Evolutionary conservation across 2,113 vertebrate species (phyloP), one percentile per base, ranked within the genome.

Genomic region (Scatophagus argus): DNA sequence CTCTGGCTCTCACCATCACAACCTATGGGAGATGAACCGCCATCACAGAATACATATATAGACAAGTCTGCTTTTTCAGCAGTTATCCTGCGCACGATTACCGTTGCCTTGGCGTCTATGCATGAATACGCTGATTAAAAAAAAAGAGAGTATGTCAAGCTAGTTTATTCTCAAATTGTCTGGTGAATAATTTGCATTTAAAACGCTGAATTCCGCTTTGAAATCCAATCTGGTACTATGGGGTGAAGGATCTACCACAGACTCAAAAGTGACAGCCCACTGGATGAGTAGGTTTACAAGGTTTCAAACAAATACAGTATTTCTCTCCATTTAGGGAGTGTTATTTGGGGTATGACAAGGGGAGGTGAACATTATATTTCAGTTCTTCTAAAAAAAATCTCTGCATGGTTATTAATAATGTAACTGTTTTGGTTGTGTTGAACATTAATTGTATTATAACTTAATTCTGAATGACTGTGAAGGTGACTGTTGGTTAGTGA

Each of bases 121-220:
- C 12, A 58, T 43, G 68, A 56, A 43, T 10, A 67, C 14, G 51
- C 27, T 49, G 34, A 75, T 70, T 47, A 31, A 43, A 75, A 47
- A n/a, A 67, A 71, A 13, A 8, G 0, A 29, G 21, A 77, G 54
- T 23, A 58, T 2, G 31, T 47, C 14, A 34, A 63, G 25, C 14
- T 27, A 52, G 47, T 69, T 84, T 61, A 54, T 34, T 39, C 81
- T 73, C 7, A 31, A 32, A 34, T 54, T 60, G 19, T n/a, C 55
- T 67, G 54, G 38, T 78, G 39, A 67, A 67, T 47, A 62, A 74
- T 77, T 83, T 72, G 38, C 32, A 68, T 68, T 66, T 72, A 51
- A 62, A 62, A 62, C 16, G 43, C 25, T 51, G 25, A 59, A 46
- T 80, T 1, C 16, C 52, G 44, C 41, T 44, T 70, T 59, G 55